Conservation (phyloP, 2,888 invertebrate genomes). For the Ceramica pisi region DNA sequence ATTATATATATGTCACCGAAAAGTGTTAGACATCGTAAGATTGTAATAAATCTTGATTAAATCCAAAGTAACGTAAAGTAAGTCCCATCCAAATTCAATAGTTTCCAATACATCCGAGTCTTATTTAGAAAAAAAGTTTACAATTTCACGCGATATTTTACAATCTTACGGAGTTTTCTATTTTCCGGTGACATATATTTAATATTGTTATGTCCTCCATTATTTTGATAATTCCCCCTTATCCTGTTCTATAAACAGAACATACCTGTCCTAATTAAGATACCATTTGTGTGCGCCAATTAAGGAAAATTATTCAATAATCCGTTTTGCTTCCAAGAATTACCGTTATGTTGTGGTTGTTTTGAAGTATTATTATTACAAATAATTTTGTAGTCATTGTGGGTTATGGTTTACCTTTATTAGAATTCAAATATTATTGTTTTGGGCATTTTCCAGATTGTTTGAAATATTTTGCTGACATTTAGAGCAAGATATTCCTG, state of each 20-base stretch:
- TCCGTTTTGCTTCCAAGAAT: conserved; percentile 8
- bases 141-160: too few relatives aligned
- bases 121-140: too few relatives aligned
- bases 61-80: too few relatives aligned
- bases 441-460: not conserved
- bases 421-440: not conserved
- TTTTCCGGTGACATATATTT: not conserved
- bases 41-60: too few relatives aligned
- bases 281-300: conserved; percentile 15
- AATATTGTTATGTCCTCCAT: conserved; percentile 11
- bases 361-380: conserved; percentile 7
- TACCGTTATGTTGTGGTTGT: conserved; percentile 16
- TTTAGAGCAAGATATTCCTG: not conserved
- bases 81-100: too few relatives aligned
- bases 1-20: not conserved
- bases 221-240: not conserved
- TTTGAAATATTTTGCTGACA: not conserved
- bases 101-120: too few relatives aligned
- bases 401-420: not conserved
- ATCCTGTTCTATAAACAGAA: conserved; percentile 7
- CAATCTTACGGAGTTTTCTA: too few relatives aligned
- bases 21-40: too few relatives aligned
- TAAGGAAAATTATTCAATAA: conserved; percentile 41
- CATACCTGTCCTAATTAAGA: conserved; percentile 26
- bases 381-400: not conserved